Evolutionary conservation across 1,140 invertebrate species (phyloP).

Genomic region (Sitophilus oryzae): DNA sequence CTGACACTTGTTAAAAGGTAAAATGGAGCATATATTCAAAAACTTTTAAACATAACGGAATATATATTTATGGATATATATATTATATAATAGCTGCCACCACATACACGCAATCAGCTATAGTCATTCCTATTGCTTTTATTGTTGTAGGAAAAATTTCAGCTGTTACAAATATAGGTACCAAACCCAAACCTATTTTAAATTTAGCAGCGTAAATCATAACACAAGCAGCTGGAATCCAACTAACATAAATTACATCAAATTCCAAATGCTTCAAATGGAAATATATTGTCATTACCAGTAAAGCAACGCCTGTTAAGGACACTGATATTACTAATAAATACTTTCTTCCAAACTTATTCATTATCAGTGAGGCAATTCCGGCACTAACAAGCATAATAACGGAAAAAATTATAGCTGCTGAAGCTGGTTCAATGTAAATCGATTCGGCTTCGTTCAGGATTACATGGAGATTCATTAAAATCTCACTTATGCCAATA

Average conservation of each 20-base stretch:
- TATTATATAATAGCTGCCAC: slow-evolving; percentile 47
- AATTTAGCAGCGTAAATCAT: slow-evolving; percentile 31
- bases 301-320: slow-evolving; percentile 25
- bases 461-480: slow-evolving; percentile 36
- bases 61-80: slow-evolving; percentile 67
- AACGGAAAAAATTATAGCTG: slow-evolving; percentile 30
- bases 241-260: slow-evolving; percentile 21
- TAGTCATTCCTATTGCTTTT: slow-evolving; percentile 42
- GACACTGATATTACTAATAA: slow-evolving; percentile 26
- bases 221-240: slow-evolving; percentile 29
- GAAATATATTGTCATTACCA: slow-evolving; percentile 32
- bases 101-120: slow-evolving; percentile 28
- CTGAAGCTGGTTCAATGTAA: slow-evolving; percentile 17
- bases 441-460: slow-evolving; percentile 37
- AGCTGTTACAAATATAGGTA: slow-evolving; percentile 63
- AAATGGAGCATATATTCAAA: slow-evolving; percentile 26
- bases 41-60: slow-evolving; percentile 3
- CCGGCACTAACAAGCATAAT: slow-evolving; percentile 28
- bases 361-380: slow-evolving; percentile 24
- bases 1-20: slow-evolving; percentile 20
- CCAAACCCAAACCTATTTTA: slow-evolving; percentile 42
- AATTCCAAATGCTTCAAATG: slow-evolving; percentile 22
- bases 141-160: slow-evolving; percentile 59
- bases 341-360: slow-evolving; percentile 31
- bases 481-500: slow-evolving; percentile 36